These are phyloP conservation scores for Brachyptera risi DNA, from an alignment of 2,888 invertebrate genomes.

Conservation along the genomic window DNA sequence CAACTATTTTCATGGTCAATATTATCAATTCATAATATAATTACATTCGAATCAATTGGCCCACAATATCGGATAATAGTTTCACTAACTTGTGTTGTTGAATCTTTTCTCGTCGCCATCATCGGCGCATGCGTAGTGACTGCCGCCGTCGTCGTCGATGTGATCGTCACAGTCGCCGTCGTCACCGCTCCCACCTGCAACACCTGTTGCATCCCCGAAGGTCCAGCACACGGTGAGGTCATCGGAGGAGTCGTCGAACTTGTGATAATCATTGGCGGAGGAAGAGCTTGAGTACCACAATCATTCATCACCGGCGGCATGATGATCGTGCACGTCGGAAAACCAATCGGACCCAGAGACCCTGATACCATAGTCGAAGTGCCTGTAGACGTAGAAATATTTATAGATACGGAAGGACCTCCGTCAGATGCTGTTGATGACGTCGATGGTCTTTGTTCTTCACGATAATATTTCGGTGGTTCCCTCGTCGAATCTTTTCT, in stretches of 20 bases:
- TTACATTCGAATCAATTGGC: too few relatives aligned
- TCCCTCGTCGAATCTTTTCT: slow-evolving; percentile 38
- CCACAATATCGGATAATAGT: too few relatives aligned
- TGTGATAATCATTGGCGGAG: slow-evolving; percentile 73
- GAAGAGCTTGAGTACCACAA: slow-evolving; percentile 36
- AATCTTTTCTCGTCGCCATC: slow-evolving; percentile 63
- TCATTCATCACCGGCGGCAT: slow-evolving; percentile 16
- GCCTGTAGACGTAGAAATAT: slow-evolving; percentile 43
- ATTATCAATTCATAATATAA: too few relatives aligned
- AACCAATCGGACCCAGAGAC: not conserved
- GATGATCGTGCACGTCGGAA: slow-evolving; percentile 18
- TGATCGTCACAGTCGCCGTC: slow-evolving; percentile 2
- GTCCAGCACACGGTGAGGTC: slow-evolving; percentile 64
- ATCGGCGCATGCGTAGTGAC: slow-evolving; percentile 41
- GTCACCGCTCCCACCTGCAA: not conserved
- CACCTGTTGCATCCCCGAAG: not conserved
- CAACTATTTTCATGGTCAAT: too few relatives aligned
- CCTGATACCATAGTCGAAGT: slow-evolving; percentile 38
- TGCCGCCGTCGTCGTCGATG: slow-evolving; percentile 21
- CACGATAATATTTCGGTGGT: slow-evolving; percentile 52
- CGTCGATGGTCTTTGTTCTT: slow-evolving; percentile 65
- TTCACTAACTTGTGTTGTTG: slow-evolving; percentile 76
- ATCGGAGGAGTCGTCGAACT: slow-evolving; percentile 81
- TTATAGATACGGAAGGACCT: slow-evolving; percentile 51
- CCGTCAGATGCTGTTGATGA: slow-evolving; percentile 72